phyloP scores from a whole-genome alignment of 2,888 invertebrate genomes.

The Agrotis ipsilon region DNA sequence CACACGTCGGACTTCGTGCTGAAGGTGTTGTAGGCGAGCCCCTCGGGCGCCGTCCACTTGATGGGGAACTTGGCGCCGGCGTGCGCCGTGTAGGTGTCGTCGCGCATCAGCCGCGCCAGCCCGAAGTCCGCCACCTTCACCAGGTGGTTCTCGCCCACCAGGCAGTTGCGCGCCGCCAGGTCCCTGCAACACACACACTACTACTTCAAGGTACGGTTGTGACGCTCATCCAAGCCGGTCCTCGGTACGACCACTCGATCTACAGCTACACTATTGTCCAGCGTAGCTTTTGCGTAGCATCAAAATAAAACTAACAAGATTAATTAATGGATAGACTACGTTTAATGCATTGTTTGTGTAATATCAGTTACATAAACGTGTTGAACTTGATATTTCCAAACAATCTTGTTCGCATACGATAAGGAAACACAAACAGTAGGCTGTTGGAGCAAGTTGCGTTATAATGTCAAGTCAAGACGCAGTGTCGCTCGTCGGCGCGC shows the following conservation, averaged over 20 bases:
- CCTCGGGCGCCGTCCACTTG: conserved; percentile 99
- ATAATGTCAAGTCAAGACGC: too few relatives aligned
- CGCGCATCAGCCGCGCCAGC: conserved; percentile 98
- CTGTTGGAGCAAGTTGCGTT: too few relatives aligned
- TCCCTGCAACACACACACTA: conserved; percentile 92
- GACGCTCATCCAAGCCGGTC: too few relatives aligned
- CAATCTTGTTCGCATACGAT: conserved; percentile 23
- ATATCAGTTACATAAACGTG: conserved; percentile 5
- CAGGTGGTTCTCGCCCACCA: conserved; percentile 98
- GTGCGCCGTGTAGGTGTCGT: conserved; percentile 99
- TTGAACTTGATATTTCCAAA: conserved; percentile 16
- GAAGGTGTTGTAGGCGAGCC: conserved; percentile 99
- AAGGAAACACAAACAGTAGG: conserved; percentile 27
- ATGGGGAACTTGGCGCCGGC: conserved; percentile 99
- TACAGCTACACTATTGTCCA: not conserved
- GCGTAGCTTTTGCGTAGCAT: not conserved
- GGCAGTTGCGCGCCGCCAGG: conserved; percentile 99
- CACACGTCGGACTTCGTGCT: conserved; percentile 98
- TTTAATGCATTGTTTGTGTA: conserved; percentile 18
- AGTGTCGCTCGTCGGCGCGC: too few relatives aligned
- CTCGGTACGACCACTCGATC: too few relatives aligned
- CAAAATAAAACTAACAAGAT: not conserved
- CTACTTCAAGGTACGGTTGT: too few relatives aligned
- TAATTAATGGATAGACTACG: too few relatives aligned
- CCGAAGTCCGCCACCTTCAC: conserved; percentile 99